Percentiles rank a stretch among this genome's conserved stretches.
phyloP scores from a whole-genome alignment of 2,113 vertebrate genomes.

The Lates calcarifer region DNA sequence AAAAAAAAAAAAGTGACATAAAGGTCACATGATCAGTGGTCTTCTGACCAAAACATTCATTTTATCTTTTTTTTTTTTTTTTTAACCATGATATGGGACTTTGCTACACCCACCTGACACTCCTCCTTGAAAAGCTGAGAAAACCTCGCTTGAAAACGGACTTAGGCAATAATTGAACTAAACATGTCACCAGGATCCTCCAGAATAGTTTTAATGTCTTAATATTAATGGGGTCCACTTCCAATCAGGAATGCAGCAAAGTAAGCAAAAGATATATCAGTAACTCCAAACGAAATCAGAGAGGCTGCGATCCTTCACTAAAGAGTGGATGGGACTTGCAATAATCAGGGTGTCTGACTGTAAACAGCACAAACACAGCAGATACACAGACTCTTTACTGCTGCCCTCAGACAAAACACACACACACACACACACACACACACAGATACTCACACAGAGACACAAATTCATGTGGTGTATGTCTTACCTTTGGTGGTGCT shows the following conservation, averaged over 20 bases:
- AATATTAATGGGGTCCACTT: neutral
- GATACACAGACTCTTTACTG: neutral
- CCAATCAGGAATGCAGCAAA: neutral
- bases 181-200: neutral
- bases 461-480: neutral
- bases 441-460: neutral
- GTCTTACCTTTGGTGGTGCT: constrained; percentile 95
- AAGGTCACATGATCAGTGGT: neutral
- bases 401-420: neutral
- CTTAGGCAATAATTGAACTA: neutral
- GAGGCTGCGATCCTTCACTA: neutral
- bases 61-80: neutral
- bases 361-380: constrained; percentile 22
- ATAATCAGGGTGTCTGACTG: neutral
- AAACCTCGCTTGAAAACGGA: neutral
- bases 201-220: neutral
- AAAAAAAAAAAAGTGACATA: no score
- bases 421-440: neutral
- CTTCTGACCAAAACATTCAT: neutral
- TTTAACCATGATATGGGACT: neutral
- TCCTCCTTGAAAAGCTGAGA: neutral
- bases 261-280: neutral
- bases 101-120: neutral
- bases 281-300: neutral
- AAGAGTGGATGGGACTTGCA: neutral